A percentile compares a stretch with the other conserved stretches of the same genome.
phyloP scores from a whole-genome alignment of 2,113 vertebrate genomes.

The Myotis davidii region DNA sequence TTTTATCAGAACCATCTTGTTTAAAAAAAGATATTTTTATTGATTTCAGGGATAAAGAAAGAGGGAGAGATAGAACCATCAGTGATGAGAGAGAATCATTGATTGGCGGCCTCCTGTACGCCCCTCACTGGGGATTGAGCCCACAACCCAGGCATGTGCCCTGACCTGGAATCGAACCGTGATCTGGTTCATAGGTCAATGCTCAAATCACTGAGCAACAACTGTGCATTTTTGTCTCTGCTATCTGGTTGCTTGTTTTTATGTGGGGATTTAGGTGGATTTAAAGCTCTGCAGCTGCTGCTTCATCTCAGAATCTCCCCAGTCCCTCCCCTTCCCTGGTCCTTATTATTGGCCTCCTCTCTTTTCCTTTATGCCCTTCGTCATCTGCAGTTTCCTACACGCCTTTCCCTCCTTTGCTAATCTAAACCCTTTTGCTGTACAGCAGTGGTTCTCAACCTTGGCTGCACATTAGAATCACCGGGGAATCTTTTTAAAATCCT shows the following conservation, averaged over 20 bases:
- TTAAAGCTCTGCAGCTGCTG: not conserved
- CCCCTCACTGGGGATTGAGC: not conserved
- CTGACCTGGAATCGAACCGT: not conserved
- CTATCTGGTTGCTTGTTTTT: not conserved
- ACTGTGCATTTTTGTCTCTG: not conserved
- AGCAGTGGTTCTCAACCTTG: too few species aligned
- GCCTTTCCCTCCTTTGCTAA: not conserved
- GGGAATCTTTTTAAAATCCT: too few species aligned
- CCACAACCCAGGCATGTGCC: not conserved
- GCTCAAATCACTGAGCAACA: not conserved
- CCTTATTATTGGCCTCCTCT: not conserved
- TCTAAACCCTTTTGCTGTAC: not conserved
- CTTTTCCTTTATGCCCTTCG: not conserved
- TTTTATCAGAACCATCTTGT: too few species aligned
- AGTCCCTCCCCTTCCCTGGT: not conserved
- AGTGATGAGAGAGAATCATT: not conserved
- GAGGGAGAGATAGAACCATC: too few species aligned
- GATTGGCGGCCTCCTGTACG: not conserved
- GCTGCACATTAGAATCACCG: too few species aligned
- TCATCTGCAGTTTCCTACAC: not conserved
- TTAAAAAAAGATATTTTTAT: not conserved
- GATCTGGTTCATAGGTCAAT: not conserved
- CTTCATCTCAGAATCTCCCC: not conserved
- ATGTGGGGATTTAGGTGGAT: not conserved
- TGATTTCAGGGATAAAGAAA: not conserved